Base-by-base conservation (phyloP, 2,888 invertebrate genomes). In the Tetheella fluctuosa region DNA sequence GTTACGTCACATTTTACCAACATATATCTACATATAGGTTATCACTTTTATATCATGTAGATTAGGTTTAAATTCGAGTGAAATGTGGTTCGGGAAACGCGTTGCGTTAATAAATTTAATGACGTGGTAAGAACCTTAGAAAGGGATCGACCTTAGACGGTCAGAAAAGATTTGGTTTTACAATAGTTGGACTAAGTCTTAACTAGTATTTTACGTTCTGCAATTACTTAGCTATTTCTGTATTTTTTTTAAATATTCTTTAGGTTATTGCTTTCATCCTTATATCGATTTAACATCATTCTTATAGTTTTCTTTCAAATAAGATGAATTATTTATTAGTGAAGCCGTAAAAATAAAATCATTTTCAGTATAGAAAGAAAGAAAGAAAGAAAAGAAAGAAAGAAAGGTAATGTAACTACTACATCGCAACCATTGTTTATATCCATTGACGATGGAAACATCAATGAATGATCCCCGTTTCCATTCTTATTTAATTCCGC, bases 401-500 rank as follows among this genome's bases (percentile, higher is more conserved):
- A 12, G 2, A 13, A 34, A n/a, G n/a, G n/a, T 7, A 2, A 7
- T 0, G 13, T 34, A 34, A 7, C 6, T 7, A 13, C 13, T 13
- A 13, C 34, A 7, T 30, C 30, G 7, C 7, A 52, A 25, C 54
- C 60, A 64, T 64, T 60, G 57, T 63, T 65, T 64, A 52, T 59
- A 66, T 59, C 74, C 82, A 83, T 84, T 85, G 77, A 71, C 77
- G 75, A 77, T 83, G 83, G 82, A 84, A 86, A 85, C 81, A 79
- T 86, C 83, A 86, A 88, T 90, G 90, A 89, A 89, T 85, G 86
- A 83, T 79, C 79, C 79, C 81, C 76, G 69, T 78, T 78, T 77
- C 39, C 86, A 88, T 88, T 88, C 88, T 88, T 83, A 78, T 79
- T 80, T 69, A 63, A 80, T 89, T 90, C 90, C 90, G 85, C 83